Percentiles rank a stretch among this genome's conserved stretches.
phyloP scores from a whole-genome alignment of 2,888 invertebrate species.

The Leptinotarsa juncta region DNA sequence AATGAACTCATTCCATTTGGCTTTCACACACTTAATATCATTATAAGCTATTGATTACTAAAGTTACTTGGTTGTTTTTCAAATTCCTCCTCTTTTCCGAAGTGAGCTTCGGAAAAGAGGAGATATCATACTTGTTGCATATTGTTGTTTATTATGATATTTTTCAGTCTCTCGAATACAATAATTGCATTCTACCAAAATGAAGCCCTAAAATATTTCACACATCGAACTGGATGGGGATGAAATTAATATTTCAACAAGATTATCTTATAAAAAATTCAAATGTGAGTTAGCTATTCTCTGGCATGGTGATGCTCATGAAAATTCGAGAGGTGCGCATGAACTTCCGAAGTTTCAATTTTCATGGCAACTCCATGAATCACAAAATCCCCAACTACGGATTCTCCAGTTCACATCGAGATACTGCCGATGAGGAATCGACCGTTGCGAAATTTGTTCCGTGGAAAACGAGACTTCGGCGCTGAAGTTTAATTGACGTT shows the following conservation, averaged over 20 bases:
- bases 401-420: slow-evolving; percentile 19
- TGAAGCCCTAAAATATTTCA: background rate
- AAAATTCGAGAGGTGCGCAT: slow-evolving; percentile 19
- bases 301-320: slow-evolving; percentile 14
- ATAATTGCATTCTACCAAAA: too few relatives aligned
- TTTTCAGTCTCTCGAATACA: too few relatives aligned
- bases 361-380: slow-evolving; percentile 13
- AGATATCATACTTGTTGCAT: too few relatives aligned
- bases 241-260: background rate
- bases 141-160: too few relatives aligned
- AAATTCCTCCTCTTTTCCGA: too few relatives aligned
- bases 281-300: slow-evolving; percentile 2
- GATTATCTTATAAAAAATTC: background rate
- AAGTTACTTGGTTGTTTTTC: too few relatives aligned
- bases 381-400: slow-evolving; percentile 3
- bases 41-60: too few relatives aligned
- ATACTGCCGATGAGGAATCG: background rate
- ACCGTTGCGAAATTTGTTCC: background rate
- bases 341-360: slow-evolving; percentile 16
- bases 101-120: too few relatives aligned
- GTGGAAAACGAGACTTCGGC: background rate
- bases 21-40: too few relatives aligned
- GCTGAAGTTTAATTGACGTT: background rate
- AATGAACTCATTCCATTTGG: too few relatives aligned
- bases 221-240: background rate